A percentile compares a stretch with the other conserved stretches of the same genome.
Conservation (phyloP, 1,140 invertebrate genomes). For the Papilio aristodemus region DNA sequence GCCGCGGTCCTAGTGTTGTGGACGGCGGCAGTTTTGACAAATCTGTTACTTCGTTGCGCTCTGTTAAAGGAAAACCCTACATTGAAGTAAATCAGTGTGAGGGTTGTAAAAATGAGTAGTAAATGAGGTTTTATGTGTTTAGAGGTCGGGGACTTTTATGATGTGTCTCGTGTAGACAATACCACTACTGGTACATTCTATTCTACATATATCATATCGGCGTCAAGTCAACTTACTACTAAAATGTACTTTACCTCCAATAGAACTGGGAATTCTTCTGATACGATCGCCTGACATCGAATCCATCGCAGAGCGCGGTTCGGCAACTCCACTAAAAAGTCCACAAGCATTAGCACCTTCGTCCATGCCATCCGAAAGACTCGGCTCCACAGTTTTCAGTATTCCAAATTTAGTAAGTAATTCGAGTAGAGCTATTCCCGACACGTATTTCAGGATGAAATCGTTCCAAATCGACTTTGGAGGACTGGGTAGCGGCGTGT, state of each 20-base stretch:
- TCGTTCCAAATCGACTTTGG: conserved; percentile 41
- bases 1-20: conserved; percentile 3
- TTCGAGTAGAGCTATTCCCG: conserved; percentile 39
- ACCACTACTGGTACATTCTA: no score
- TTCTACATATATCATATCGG: no score
- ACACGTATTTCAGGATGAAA: conserved; percentile 39
- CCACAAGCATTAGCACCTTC: conserved; percentile 40
- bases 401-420: conserved; percentile 41
- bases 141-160: no score
- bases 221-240: no score
- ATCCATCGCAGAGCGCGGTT: conserved; percentile 27
- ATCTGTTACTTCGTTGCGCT: conserved; percentile 13
- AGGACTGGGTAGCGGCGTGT: conserved; percentile 7
- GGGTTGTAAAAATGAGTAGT: no score
- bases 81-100: no score
- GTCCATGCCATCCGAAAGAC: conserved; percentile 41
- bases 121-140: no score
- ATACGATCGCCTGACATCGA: conserved; percentile 14
- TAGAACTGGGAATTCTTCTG: neutral
- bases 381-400: conserved; percentile 33
- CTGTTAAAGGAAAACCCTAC: neutral
- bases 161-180: no score
- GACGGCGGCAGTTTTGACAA: neutral
- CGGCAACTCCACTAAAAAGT: conserved; percentile 41
- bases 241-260: conserved; percentile 20